phyloP scores from a whole-genome alignment of 2,113 vertebrate genomes.

The Scomber scombrus region DNA sequence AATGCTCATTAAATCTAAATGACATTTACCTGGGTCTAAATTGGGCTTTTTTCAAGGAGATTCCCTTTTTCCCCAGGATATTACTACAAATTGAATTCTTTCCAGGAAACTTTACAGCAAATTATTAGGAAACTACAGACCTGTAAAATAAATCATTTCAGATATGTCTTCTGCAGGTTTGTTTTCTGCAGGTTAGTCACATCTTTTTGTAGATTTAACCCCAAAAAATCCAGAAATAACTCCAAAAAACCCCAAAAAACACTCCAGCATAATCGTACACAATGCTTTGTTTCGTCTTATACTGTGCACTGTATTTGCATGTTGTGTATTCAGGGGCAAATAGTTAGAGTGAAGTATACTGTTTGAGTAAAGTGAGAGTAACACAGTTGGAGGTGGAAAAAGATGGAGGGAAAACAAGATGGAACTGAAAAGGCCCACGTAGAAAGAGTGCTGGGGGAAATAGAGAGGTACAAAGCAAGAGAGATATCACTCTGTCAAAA shows the following conservation, averaged over 20 bases:
- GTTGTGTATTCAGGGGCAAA: constrained; percentile 16
- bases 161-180: too few relatives aligned
- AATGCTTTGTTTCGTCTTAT: constrained; percentile 2
- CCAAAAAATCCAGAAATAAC: background rate
- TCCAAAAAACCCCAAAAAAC: too few relatives aligned
- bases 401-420: constrained; percentile 49
- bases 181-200: background rate
- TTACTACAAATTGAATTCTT: too few relatives aligned
- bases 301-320: constrained; percentile 4
- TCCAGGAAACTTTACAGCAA: too few relatives aligned
- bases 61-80: too few relatives aligned
- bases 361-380: constrained; percentile 34
- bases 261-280: background rate
- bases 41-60: too few relatives aligned
- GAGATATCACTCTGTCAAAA: constrained; percentile 78
- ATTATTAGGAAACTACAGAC: too few relatives aligned
- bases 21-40: too few relatives aligned
- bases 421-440: constrained; percentile 44
- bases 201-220: background rate
- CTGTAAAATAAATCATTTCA: too few relatives aligned
- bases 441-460: constrained; percentile 62
- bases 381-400: constrained; percentile 50
- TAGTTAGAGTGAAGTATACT: constrained; percentile 31
- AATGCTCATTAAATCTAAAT: too few relatives aligned
- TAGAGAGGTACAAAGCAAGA: constrained; percentile 72